phyloP scores from a whole-genome alignment of 2,113 vertebrate species.

The Halichoerus grypus region DNA sequence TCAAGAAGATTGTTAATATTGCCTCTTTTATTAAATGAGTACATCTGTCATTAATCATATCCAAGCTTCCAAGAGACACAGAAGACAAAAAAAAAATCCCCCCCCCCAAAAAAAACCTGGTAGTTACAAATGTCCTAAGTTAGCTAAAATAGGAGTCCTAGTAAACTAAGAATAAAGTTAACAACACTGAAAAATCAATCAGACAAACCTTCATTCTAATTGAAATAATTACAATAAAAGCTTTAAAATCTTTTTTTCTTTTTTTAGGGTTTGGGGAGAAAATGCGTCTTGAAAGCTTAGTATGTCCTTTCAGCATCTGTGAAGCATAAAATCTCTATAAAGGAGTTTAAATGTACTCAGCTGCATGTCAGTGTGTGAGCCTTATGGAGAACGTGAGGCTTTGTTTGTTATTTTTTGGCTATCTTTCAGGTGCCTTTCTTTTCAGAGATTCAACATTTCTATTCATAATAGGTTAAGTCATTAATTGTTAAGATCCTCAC shows the following conservation, averaged over 20 bases:
- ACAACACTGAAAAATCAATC: slow-evolving; percentile 7
- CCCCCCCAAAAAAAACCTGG: background rate
- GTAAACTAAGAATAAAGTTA: slow-evolving; percentile 21
- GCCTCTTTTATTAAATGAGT: slow-evolving; percentile 6
- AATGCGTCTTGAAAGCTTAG: slow-evolving; percentile 7
- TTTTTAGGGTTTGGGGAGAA: background rate
- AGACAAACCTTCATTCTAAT: background rate
- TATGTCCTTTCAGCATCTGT: background rate
- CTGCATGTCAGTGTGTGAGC: background rate
- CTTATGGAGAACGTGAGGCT: background rate
- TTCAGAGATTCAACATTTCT: slow-evolving; percentile 17
- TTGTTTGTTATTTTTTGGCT: background rate
- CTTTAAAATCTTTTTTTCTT: background rate
- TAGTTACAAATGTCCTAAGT: background rate
- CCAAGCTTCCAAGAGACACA: background rate
- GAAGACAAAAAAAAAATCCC: background rate
- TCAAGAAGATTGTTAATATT: background rate
- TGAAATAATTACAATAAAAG: slow-evolving; percentile 39
- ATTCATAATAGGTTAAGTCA: background rate
- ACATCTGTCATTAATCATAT: background rate
- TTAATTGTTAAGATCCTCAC: background rate
- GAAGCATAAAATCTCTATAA: slow-evolving; percentile 46
- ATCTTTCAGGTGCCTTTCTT: background rate
- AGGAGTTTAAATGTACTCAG: background rate
- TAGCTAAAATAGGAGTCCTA: background rate